Evolutionary conservation across 2,888 invertebrate species (phyloP).

Genomic region (Drosophila putrida): DNA sequence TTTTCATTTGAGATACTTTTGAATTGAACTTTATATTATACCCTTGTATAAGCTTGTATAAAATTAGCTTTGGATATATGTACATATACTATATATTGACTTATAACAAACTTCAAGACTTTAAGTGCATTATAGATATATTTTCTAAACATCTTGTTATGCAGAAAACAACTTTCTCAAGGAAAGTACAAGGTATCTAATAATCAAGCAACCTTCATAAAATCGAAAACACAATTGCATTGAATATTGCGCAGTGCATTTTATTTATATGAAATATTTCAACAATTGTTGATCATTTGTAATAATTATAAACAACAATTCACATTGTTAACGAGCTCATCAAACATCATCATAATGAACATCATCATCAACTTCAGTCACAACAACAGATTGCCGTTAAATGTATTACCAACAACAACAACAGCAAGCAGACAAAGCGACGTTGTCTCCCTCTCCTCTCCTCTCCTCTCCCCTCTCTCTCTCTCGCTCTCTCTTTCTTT

Average conservation of each 20-base stretch:
- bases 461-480: background rate
- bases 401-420: conserved; percentile 45
- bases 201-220: background rate
- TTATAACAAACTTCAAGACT: no score
- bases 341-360: conserved; percentile 3
- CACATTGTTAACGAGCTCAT: conserved; percentile 32
- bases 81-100: no score
- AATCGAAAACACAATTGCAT: conserved; percentile 10
- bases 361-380: conserved; percentile 23
- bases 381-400: conserved; percentile 51
- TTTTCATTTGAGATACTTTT: no score
- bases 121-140: no score
- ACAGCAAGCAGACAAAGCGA: conserved; percentile 38
- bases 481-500: conserved; percentile 8
- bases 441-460: conserved; percentile 3
- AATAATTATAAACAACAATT: conserved; percentile 24
- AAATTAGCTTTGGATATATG: no score
- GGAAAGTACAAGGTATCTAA: background rate
- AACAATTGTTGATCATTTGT: conserved; percentile 9
- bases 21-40: no score
- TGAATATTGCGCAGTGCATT: conserved; percentile 38
- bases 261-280: background rate
- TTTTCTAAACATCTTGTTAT: no score
- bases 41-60: no score
- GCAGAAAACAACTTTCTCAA: no score